Evolutionary conservation across 2,113 vertebrate species (phyloP), one percentile per base, ranked within the genome.

Genomic region (Tapirus terrestris): DNA sequence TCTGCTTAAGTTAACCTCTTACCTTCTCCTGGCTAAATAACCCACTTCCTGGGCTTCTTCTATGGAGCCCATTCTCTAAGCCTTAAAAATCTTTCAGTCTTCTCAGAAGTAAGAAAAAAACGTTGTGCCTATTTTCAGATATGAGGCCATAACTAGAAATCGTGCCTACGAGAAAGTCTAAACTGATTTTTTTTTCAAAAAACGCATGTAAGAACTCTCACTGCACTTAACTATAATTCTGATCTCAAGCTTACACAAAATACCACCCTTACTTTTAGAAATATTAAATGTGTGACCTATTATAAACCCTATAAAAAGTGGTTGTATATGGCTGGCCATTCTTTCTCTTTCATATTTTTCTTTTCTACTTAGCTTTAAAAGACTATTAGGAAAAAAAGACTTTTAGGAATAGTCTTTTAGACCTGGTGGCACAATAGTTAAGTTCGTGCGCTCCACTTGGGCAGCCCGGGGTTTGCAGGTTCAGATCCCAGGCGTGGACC

Each of bases 351-450:
- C 27, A 7, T 5, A n/a, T 29, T 53, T 65, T 65, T 82, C 29
- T 56, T 51, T 91, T 81, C 45, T 89, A 67, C 33, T 53, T 45
- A 70, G 48, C 23, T 70, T 90, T 79, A 80, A 96, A 87, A 84
- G 56, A 23, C 36, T 84, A 67, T 14, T n/a, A n/a, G n/a, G n/a
- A n/a, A n/a, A n/a, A n/a, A n/a, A n/a, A n/a, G n/a, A n/a, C n/a
- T n/a, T n/a, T n/a, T n/a, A n/a, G n/a, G n/a, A n/a, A n/a, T n/a
- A n/a, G n/a, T n/a, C n/a, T n/a, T n/a, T n/a, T n/a, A n/a, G n/a
- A n/a, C n/a, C n/a, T 39, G 39, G 39, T 39, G 39, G 39, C 39
- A 39, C 4, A 39, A 4, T 39, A 39, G 39, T 39, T 39, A 39
- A 39, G 39, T 39, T 39, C 39, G 39, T 39, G 39, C 39, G 39